These are phyloP conservation scores for Elachura formosa DNA, from an alignment of 2,113 vertebrate genomes.

Conservation along the genomic window DNA sequence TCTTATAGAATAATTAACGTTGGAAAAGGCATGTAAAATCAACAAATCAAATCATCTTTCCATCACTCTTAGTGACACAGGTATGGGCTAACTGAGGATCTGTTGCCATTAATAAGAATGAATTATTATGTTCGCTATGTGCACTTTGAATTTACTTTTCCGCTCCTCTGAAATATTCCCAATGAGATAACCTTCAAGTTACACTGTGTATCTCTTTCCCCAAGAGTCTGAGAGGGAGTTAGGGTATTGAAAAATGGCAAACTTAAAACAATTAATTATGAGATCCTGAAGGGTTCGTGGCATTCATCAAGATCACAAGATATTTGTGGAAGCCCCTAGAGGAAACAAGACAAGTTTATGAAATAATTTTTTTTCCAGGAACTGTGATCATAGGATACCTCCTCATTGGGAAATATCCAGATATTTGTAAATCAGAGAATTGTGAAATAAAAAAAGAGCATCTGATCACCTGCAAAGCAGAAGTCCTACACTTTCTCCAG, in stretches of 20 bases:
- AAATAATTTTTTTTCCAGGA: background rate
- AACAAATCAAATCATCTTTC: background rate
- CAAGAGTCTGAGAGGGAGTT: background rate
- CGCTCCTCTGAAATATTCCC: background rate
- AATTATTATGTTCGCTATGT: background rate
- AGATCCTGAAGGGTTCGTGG: background rate
- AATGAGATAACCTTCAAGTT: background rate
- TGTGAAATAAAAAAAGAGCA: background rate
- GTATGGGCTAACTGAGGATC: background rate
- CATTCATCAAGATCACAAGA: background rate
- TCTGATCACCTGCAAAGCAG: background rate
- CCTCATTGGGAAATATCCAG: background rate
- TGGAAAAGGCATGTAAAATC: background rate
- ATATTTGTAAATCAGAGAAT: background rate
- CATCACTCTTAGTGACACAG: background rate
- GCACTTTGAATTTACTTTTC: background rate
- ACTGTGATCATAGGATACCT: rapidly evolving
- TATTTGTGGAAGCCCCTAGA: background rate
- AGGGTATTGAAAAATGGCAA: background rate
- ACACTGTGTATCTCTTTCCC: background rate
- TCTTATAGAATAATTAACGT: background rate
- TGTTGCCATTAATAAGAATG: background rate
- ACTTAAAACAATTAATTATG: background rate
- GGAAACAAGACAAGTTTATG: background rate
- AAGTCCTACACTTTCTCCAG: background rate